Percentiles rank a stretch among this genome's conserved stretches.
Evolutionary conservation across 2,888 invertebrate species (phyloP).

Genomic region (Diaprepes abbreviatus): DNA sequence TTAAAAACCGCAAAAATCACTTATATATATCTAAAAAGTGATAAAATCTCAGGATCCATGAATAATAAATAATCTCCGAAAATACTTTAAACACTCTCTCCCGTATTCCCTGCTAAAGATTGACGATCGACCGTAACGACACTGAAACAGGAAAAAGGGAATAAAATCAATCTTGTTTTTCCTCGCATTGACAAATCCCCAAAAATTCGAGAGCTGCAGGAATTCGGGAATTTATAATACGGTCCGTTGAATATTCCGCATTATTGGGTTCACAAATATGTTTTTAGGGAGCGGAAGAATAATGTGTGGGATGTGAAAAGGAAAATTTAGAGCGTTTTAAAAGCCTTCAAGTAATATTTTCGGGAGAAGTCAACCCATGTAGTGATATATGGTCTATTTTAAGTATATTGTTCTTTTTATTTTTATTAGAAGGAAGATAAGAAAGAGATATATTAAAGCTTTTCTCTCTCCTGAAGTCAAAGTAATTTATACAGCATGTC

Average conservation of each 20-base stretch:
- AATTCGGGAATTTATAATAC: slow-evolving; percentile 1
- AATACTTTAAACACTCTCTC: too few species aligned
- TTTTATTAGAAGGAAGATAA: too few species aligned
- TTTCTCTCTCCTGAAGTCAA: too few species aligned
- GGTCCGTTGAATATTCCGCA: slow-evolving; percentile 8
- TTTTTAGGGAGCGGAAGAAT: background rate
- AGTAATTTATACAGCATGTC: too few species aligned
- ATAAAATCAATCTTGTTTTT: slow-evolving; percentile 41
- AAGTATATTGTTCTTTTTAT: too few species aligned
- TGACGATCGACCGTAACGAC: background rate
- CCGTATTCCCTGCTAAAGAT: background rate
- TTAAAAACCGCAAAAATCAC: too few species aligned
- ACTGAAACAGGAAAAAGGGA: slow-evolving; percentile 7
- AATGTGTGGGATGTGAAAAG: background rate
- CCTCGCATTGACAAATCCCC: slow-evolving; percentile 32
- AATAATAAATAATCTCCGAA: too few species aligned
- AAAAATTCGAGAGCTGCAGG: slow-evolving; percentile 22
- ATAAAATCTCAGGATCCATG: too few species aligned
- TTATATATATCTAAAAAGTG: too few species aligned
- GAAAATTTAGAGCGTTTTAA: slow-evolving; percentile 3
- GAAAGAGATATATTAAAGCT: too few species aligned
- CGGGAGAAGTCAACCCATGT: background rate
- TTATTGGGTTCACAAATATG: slow-evolving; percentile 12
- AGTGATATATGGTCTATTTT: too few species aligned
- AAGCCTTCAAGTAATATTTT: background rate